These are phyloP conservation scores for Toxonevra muliebris DNA, from an alignment of 2,888 invertebrate species.

Conservation along the genomic window DNA sequence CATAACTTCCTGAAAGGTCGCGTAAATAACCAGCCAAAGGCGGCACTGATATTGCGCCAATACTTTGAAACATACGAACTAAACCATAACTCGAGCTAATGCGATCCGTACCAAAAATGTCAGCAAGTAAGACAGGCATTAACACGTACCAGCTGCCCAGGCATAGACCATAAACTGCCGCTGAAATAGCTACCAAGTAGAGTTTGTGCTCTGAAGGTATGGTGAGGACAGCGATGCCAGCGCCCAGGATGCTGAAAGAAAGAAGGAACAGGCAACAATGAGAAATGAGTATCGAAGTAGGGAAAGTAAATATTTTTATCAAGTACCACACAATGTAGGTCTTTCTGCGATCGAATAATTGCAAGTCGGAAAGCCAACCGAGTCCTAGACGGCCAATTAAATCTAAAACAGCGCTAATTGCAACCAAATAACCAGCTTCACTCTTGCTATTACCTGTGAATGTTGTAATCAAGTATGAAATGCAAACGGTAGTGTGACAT, in stretches of 20 bases:
- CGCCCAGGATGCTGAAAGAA: conserved; percentile 72
- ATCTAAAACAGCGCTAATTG: conserved; percentile 78
- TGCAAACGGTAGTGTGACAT: background rate
- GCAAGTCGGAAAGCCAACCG: conserved; percentile 78
- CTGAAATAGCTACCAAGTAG: conserved; percentile 73
- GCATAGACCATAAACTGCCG: conserved; percentile 76
- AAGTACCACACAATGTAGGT: conserved; percentile 78
- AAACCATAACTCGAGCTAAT: conserved; percentile 81
- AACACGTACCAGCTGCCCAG: conserved; percentile 81
- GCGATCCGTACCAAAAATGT: conserved; percentile 77
- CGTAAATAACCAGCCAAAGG: conserved; percentile 75
- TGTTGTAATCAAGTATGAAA: background rate
- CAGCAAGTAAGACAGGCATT: conserved; percentile 77
- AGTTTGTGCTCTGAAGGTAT: conserved; percentile 74
- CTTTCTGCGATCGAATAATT: conserved; percentile 75
- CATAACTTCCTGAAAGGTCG: conserved; percentile 77
- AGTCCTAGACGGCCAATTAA: conserved; percentile 76
- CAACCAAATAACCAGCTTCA: conserved; percentile 74
- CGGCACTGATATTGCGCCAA: conserved; percentile 78
- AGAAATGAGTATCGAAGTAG: background rate
- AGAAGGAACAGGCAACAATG: conserved; percentile 16
- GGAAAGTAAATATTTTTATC: conserved; percentile 29
- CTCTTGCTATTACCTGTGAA: conserved; percentile 62
- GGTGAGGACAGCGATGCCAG: conserved; percentile 74
- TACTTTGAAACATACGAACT: conserved; percentile 79